phyloP scores from a whole-genome alignment of 2,113 vertebrate genomes.

The Piprites chloris region DNA sequence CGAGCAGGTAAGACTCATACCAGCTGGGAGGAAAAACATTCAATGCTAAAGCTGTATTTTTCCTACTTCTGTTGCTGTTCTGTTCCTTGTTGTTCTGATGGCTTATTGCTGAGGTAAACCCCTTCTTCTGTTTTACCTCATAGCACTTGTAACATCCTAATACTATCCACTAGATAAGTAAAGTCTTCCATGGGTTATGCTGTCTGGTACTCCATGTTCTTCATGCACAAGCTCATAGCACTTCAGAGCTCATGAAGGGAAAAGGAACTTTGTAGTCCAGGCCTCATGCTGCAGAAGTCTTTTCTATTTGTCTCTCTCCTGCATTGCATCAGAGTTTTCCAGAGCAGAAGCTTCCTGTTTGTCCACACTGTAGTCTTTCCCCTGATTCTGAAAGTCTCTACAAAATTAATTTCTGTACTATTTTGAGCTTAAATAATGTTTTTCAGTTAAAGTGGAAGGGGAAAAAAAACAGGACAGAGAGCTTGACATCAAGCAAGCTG shows the following conservation, averaged over 20 bases:
- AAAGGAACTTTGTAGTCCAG: neutral
- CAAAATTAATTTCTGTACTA: neutral
- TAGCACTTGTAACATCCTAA: neutral
- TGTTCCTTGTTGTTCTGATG: neutral
- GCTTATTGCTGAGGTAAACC: neutral
- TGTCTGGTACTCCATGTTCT: neutral
- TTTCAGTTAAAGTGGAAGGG: neutral
- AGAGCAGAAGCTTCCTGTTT: neutral
- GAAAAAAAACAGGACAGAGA: neutral
- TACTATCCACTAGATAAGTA: neutral
- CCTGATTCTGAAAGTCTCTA: neutral
- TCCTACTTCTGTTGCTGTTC: neutral
- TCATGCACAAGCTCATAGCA: neutral
- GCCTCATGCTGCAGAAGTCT: neutral
- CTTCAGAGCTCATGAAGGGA: neutral
- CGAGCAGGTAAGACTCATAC: slow-evolving; percentile 56
- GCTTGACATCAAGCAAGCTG: neutral
- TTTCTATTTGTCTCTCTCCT: neutral
- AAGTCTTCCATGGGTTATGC: neutral
- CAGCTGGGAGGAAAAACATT: neutral
- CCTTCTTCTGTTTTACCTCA: neutral
- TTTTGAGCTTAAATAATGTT: neutral
- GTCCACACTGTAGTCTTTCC: neutral
- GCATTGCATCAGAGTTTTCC: neutral
- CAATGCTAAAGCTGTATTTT: neutral